A percentile compares a stretch with the other conserved stretches of the same genome.
phyloP scores from a whole-genome alignment of 2,888 invertebrate species.

The Orthosia gothica region DNA sequence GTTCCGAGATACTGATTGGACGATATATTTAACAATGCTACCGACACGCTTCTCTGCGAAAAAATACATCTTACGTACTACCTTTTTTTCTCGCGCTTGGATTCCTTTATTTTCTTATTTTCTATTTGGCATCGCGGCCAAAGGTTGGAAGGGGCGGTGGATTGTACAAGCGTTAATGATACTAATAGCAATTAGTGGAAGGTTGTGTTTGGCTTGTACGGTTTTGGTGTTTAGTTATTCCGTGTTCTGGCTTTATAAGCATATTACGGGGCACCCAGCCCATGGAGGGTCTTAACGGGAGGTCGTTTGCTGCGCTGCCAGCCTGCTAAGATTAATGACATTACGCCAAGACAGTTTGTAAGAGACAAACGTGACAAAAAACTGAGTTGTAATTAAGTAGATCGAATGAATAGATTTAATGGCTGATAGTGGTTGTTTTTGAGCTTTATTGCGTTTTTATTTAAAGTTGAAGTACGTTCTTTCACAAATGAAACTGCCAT shows the following conservation, averaged over 20 bases:
- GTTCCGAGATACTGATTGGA: slow-evolving; percentile 90
- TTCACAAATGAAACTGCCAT: slow-evolving; percentile 3
- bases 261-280: slow-evolving; percentile 87
- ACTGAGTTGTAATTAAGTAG: slow-evolving; percentile 83
- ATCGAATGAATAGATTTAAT: slow-evolving; percentile 75
- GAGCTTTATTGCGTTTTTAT: slow-evolving; percentile 35
- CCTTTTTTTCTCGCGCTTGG: slow-evolving; percentile 84
- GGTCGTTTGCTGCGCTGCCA: slow-evolving; percentile 90
- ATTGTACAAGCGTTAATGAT: slow-evolving; percentile 83
- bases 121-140: slow-evolving; percentile 75
- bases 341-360: slow-evolving; percentile 88
- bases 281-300: slow-evolving; percentile 90
- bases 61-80: slow-evolving; percentile 89
- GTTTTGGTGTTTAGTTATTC: slow-evolving; percentile 83
- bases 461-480: slow-evolving; percentile 11
- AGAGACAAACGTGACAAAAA: slow-evolving; percentile 87
- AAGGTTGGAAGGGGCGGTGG: slow-evolving; percentile 78
- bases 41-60: slow-evolving; percentile 87
- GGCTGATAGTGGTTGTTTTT: slow-evolving; percentile 44
- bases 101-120: slow-evolving; percentile 88
- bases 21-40: slow-evolving; percentile 91
- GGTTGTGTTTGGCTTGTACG: slow-evolving; percentile 86
- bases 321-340: slow-evolving; percentile 90
- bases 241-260: slow-evolving; percentile 81
- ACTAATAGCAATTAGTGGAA: slow-evolving; percentile 87